A percentile compares a stretch with the other conserved stretches of the same genome.
These are phyloP conservation scores for Hemaris fuciformis DNA, from an alignment of 2,888 invertebrate genomes.

Conservation along the genomic window DNA sequence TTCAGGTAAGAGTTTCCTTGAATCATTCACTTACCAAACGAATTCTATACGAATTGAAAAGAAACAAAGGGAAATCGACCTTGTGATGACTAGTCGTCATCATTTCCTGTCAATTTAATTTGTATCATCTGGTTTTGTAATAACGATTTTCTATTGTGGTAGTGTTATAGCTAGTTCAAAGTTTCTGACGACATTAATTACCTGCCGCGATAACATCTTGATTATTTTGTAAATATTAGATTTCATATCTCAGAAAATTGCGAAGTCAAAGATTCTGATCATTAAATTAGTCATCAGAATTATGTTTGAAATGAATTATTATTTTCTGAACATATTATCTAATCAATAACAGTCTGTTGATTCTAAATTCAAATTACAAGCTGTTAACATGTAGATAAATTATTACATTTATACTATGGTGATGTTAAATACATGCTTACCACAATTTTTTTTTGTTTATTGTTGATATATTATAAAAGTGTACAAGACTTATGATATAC, in stretches of 20 bases:
- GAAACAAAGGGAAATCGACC: constrained; percentile 15
- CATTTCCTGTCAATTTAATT: constrained; percentile 7
- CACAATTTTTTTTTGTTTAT: no score
- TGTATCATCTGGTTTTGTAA: neutral
- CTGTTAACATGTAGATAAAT: no score
- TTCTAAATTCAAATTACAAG: no score
- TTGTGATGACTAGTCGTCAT: constrained; percentile 10
- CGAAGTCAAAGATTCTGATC: neutral
- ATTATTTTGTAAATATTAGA: neutral
- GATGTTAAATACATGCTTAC: no score
- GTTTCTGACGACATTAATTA: neutral
- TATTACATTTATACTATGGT: no score
- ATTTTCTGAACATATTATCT: no score
- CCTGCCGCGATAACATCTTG: neutral
- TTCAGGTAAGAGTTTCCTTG: constrained; percentile 57
- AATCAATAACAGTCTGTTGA: no score
- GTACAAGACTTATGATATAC: no score
- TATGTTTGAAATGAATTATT: neutral
- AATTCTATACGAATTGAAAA: neutral
- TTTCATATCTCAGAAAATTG: neutral
- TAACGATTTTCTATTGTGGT: neutral
- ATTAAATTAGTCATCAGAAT: neutral
- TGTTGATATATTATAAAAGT: no score
- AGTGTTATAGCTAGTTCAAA: neutral
- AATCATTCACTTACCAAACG: neutral